Conservation (phyloP, 2,888 invertebrate species). For the Marronus borbonicus region DNA sequence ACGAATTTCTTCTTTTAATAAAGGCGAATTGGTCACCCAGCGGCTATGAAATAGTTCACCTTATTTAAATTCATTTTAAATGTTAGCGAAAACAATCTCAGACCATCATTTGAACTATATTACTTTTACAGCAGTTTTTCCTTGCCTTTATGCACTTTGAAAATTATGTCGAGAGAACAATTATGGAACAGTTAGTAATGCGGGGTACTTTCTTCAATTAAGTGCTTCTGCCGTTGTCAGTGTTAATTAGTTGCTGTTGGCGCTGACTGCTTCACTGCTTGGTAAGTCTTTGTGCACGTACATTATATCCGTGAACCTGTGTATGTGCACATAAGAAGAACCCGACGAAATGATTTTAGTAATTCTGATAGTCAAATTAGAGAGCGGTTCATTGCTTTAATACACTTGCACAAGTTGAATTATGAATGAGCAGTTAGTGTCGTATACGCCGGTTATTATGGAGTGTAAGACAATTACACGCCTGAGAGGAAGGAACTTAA, state of each 20-base stretch:
- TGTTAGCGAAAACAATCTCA: neutral
- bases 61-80: neutral
- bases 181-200: conserved; percentile 41
- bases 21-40: too few species aligned
- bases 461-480: conserved; percentile 69
- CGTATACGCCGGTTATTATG: conserved; percentile 65
- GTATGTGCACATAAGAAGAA: conserved; percentile 32
- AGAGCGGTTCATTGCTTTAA: conserved; percentile 61
- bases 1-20: too few species aligned
- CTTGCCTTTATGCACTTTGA: conserved; percentile 30
- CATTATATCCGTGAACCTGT: neutral
- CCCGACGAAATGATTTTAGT: conserved; percentile 47
- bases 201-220: conserved; percentile 48
- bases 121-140: neutral
- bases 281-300: conserved; percentile 34
- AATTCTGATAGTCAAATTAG: conserved; percentile 59
- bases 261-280: conserved; percentile 31
- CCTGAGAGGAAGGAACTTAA: conserved; percentile 68
- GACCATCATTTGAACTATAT: neutral
- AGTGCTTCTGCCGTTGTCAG: conserved; percentile 48
- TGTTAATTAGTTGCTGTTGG: conserved; percentile 48
- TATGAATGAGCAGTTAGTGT: conserved; percentile 67
- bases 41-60: too few species aligned
- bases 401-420: conserved; percentile 64
- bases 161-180: conserved; percentile 40